A percentile compares a stretch with the other conserved stretches of the same genome.
These are phyloP conservation scores for Gymnothorax javanicus DNA, from an alignment of 2,797 vertebrate species.

Conservation along the genomic window DNA sequence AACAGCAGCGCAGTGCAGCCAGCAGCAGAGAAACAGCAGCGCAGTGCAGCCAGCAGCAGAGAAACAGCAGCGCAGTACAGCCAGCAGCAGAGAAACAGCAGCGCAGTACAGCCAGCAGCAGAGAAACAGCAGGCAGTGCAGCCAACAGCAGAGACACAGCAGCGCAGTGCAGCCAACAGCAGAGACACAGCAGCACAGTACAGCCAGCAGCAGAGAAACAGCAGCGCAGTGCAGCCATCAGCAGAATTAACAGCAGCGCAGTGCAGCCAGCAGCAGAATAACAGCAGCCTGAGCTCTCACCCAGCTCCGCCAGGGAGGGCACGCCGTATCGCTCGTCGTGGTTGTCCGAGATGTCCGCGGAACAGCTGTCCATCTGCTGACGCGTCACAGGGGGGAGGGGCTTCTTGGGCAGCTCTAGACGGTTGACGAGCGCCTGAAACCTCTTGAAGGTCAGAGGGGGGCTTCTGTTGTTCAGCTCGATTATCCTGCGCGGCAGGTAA, in stretches of 20 bases:
- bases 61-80: too few relatives aligned
- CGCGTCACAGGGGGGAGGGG: constrained; percentile 79
- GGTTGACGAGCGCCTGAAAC: constrained; percentile 92
- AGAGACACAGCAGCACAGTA: too few relatives aligned
- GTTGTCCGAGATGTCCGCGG: constrained; percentile 80
- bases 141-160: too few relatives aligned
- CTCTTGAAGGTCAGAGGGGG: constrained; percentile 96
- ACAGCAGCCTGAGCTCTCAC: constrained; percentile 62
- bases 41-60: too few relatives aligned
- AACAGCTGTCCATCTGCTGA: constrained; percentile 88
- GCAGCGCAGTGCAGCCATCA: too few relatives aligned
- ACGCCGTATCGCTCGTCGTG: constrained; percentile 89
- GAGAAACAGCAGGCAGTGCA: too few relatives aligned
- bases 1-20: too few relatives aligned
- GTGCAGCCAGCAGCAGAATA: neutral
- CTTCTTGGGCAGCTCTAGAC: constrained; percentile 90
- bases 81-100: too few relatives aligned
- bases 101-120: too few relatives aligned
- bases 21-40: too few relatives aligned
- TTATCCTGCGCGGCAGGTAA: constrained; percentile 75
- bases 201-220: too few relatives aligned
- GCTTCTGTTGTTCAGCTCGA: constrained; percentile 91
- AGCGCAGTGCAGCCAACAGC: too few relatives aligned
- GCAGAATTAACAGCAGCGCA: neutral
- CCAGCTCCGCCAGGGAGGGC: constrained; percentile 91